Conservation (phyloP, 1,140 invertebrate genomes). For the Caenorhabditis remanei region DNA sequence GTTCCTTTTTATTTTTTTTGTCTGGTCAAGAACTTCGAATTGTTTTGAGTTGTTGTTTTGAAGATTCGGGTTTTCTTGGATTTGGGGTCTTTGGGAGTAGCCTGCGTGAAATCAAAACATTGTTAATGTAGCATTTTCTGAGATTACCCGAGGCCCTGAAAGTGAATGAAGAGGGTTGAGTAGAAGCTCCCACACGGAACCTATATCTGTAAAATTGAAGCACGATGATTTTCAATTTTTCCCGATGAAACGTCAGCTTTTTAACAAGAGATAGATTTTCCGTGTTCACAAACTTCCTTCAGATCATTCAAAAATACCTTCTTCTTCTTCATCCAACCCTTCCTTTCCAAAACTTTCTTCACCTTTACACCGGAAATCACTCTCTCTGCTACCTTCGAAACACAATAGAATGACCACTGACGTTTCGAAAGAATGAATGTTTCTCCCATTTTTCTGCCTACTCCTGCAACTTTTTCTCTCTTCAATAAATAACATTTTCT, state of each 20-base stretch:
- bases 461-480: no score
- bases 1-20: neutral
- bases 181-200: no score
- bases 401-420: conserved; percentile 50
- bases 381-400: neutral
- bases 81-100: no score
- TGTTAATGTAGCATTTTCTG: no score
- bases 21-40: neutral
- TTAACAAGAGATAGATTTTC: neutral
- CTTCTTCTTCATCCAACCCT: neutral
- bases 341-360: neutral
- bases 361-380: conserved; percentile 37
- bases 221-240: no score
- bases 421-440: conserved; percentile 17
- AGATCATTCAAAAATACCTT: neutral
- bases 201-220: no score
- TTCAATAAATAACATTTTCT: neutral
- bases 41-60: no score
- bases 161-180: no score
- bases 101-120: no score
- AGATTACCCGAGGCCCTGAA: no score
- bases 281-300: neutral
- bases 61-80: no score
- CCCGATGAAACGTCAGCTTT: no score
- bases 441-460: neutral